These are phyloP conservation scores for Anhinga rufa DNA, from an alignment of 2,113 vertebrate genomes.

Conservation along the genomic window DNA sequence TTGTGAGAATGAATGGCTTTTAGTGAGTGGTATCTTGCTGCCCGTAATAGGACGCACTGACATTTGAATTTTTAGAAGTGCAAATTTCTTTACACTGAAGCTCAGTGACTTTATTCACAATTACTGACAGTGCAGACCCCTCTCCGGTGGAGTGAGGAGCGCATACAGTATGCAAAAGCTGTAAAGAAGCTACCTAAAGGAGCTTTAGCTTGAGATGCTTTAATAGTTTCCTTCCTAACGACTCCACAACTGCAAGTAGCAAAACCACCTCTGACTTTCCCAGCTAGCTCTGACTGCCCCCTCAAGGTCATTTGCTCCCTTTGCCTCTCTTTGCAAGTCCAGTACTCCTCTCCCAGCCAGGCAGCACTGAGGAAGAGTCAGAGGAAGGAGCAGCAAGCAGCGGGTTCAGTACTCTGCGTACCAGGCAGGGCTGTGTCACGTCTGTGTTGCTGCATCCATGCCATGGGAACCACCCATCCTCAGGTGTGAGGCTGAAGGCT, in stretches of 20 bases:
- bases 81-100: neutral
- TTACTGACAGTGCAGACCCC: neutral
- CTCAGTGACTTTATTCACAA: neutral
- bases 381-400: neutral
- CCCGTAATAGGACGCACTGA: neutral
- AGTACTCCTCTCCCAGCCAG: neutral
- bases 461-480: neutral
- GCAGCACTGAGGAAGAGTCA: neutral
- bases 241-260: neutral
- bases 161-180: neutral
- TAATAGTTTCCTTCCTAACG: neutral
- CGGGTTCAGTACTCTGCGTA: rapidly evolving
- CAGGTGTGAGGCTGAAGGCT: neutral
- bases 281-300: neutral
- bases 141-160: rapidly evolving
- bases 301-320: neutral
- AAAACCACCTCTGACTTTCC: neutral
- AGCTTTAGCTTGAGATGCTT: neutral
- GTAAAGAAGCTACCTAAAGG: neutral
- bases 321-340: neutral
- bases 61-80: neutral
- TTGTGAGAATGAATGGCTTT: neutral
- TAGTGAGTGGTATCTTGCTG: neutral
- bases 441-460: too few species aligned
- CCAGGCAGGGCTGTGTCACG: rapidly evolving